These are phyloP conservation scores for Caretta caretta DNA, from an alignment of 2,113 vertebrate species.

Conservation along the genomic window DNA sequence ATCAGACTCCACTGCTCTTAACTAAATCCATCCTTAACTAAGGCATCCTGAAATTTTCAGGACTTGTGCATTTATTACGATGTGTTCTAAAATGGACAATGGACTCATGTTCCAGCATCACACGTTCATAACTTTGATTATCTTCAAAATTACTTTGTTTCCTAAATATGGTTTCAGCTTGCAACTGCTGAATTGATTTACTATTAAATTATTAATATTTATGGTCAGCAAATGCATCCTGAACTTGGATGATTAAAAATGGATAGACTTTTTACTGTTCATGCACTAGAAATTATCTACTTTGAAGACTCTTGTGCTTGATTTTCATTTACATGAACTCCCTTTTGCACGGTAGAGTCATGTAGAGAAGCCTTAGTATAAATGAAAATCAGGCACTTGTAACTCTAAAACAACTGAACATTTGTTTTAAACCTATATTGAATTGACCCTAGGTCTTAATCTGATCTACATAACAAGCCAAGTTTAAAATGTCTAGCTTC, in stretches of 20 bases:
- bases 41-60: neutral
- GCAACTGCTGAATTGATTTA: neutral
- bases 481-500: neutral
- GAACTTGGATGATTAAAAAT: neutral
- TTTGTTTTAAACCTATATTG: neutral
- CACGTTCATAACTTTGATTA: neutral
- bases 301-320: neutral
- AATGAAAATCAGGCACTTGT: neutral
- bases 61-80: neutral
- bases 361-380: neutral
- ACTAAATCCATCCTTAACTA: neutral
- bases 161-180: neutral
- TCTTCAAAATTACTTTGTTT: neutral
- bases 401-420: neutral
- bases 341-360: neutral
- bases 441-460: neutral
- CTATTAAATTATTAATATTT: neutral
- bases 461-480: neutral
- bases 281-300: neutral
- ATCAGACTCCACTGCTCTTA: neutral
- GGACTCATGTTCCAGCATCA: neutral
- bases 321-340: neutral
- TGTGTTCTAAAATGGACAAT: too few relatives aligned
- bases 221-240: neutral
- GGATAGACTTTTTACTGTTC: neutral